These are phyloP conservation scores for Misgurnus mizolepis DNA, from an alignment of 2,113 vertebrate species.

Conservation along the genomic window DNA sequence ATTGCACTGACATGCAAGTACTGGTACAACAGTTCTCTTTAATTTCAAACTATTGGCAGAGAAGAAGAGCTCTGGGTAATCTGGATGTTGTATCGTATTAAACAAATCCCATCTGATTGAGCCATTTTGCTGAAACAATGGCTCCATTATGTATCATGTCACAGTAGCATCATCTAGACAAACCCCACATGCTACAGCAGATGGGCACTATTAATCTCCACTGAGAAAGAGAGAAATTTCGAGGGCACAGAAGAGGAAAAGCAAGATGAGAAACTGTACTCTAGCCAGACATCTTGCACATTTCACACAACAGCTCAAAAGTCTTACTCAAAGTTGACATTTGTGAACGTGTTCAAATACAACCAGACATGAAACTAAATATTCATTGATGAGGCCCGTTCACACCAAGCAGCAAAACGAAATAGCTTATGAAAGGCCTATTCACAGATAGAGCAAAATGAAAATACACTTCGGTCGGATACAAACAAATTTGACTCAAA, in stretches of 20 bases:
- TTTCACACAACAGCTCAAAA: not conserved
- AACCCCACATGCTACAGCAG: conserved; percentile 55
- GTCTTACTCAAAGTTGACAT: conserved; percentile 2
- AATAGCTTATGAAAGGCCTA: not conserved
- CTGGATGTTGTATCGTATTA: conserved; percentile 27
- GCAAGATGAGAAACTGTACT: conserved; percentile 1
- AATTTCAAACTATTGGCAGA: conserved; percentile 13
- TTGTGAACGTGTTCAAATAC: not conserved
- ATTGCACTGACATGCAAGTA: not conserved
- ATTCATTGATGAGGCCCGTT: not conserved
- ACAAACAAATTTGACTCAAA: no score
- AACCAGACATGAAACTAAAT: not conserved
- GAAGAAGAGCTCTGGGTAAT: conserved; percentile 4
- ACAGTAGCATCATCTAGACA: conserved; percentile 48
- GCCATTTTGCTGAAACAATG: conserved; percentile 45
- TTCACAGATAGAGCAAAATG: not conserved
- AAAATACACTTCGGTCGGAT: no score
- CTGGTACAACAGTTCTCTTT: conserved; percentile 7
- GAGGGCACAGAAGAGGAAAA: conserved; percentile 4
- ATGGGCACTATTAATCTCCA: conserved; percentile 52
- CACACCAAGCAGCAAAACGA: not conserved
- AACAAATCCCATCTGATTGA: conserved; percentile 45
- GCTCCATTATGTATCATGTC: conserved; percentile 51
- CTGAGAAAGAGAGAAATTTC: conserved; percentile 28
- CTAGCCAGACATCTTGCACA: conserved; percentile 14